These are phyloP conservation scores for Orchestia grillus DNA, from an alignment of 1,140 invertebrate species.

Conservation along the genomic window DNA sequence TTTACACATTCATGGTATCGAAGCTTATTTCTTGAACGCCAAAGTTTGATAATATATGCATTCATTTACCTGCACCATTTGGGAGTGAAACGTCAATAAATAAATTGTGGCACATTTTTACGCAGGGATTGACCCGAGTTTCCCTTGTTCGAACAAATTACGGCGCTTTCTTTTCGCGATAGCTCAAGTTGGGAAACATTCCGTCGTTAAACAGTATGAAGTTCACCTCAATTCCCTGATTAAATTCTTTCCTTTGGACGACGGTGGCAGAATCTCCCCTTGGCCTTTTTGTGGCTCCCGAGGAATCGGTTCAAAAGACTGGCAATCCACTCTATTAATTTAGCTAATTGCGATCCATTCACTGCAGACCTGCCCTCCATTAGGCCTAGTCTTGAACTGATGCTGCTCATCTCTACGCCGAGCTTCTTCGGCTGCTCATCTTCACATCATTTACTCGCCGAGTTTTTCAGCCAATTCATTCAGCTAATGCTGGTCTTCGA, in stretches of 20 bases:
- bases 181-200: neutral
- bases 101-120: neutral
- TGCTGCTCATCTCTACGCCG: neutral
- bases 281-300: neutral
- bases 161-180: neutral
- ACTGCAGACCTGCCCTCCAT: conserved; percentile 9
- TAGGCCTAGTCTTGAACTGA: neutral
- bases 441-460: neutral
- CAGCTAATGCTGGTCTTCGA: neutral
- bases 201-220: neutral
- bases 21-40: neutral
- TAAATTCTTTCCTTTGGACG: neutral
- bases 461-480: neutral
- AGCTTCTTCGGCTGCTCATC: neutral
- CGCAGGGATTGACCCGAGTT: neutral
- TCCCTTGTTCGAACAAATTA: neutral
- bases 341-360: conserved; percentile 46
- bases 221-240: conserved; percentile 7
- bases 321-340: conserved; percentile 19
- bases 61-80: neutral
- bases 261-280: neutral
- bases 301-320: conserved; percentile 21
- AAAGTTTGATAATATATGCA: neutral
- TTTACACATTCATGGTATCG: neutral
- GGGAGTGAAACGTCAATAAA: neutral